Base-by-base conservation (phyloP, 2,888 invertebrate genomes). In the Microplitis manilae region DNA sequence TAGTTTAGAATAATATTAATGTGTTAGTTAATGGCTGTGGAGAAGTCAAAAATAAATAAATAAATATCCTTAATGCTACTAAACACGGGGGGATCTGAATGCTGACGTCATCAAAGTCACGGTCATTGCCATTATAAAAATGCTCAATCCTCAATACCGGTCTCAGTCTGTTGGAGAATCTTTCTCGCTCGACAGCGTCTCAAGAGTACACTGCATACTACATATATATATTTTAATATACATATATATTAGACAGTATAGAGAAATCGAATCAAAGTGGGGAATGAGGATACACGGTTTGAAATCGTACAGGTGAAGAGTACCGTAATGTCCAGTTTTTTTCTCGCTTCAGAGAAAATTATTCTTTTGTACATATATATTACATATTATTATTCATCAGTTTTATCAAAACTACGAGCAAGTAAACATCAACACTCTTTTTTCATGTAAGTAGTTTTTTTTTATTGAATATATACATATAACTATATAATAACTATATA, bases 241-340 rank as follows among this genome's bases (percentile, higher is more conserved):
- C 50, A 50, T 4, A 50, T 39, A 62, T 40, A 40, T 39, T 39
- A 15, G 39, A 15, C 38, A 75, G 61, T 59, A 6, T 69, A 17
- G 15, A 50, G 17, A 75, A 67, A 6, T 50, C 64, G 30, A 30
- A 30, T 13, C 6, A 70, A 59, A 20, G 71, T 59, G 72, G 68
- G 68, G 60, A 62, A 41, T 38, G 70, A 30, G 64, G 59, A 64
- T 50, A 20, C 7, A 70, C 50, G 60, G 50, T 50, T 50, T 50
- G 8, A 30, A 50, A 50, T 59, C 15, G 15, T 20, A 62, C 62
- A 62, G 62, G n/a, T 15, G 20, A 77, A 20, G 64, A 59, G 64
- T 77, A 73, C 73, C 68, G 73, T 68, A 77, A 73, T 70, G 71
- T 68, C 67, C 73, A 77, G 69, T 77, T 68, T 39, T 39, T 68